Evolutionary conservation across 2,797 vertebrate genomes (phyloP), one percentile per base, ranked within the genome.

Genomic region (Crotalus adamanteus): DNA sequence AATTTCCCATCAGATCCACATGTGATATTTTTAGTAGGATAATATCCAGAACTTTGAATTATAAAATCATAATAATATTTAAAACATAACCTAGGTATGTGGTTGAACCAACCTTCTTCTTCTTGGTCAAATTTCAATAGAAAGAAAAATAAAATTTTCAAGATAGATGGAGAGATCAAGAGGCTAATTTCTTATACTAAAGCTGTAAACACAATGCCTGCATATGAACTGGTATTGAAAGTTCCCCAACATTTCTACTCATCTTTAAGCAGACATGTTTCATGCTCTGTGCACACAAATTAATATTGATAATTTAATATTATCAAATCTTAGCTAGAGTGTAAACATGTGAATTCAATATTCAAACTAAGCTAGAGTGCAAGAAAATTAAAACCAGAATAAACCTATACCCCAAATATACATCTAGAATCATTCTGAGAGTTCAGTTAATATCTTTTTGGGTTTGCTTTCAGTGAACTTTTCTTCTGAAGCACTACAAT

Each of bases 371-470:
- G 96, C 94, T 96, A 97, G 94, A 94, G 95, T 53, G 2, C 95
- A 96, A 95, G 94, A 96, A 95, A 96, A 92, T 83, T 51, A 90
- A 93, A 96, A 53, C 60, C 0, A 94, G 96, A 96, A 93, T 95
- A 95, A 95, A 95, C 95, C 94, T 91, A 96, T 92, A 93, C 94
- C 92, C 56, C 6, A 94, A 97, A 97, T 94, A 96, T 94, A 96
- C 95, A 95, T 95, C 95, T 95, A 95, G 96, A 97, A 95, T 96
- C 95, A 97, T 96, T 96, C 95, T 96, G 96, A 96, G 96, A 97
- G 96, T 97, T 95, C 96, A 95, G 0, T 96, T 97, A 96, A 95
- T 95, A 96, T 97, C 95, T 97, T 97, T 78, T 97, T 97, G 96
- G 96, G 96, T 96, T 97, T 96, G 94, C 7, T 96, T 97, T 96